phyloP scores from a whole-genome alignment of 2,113 vertebrate genomes.

The Alces alces region DNA sequence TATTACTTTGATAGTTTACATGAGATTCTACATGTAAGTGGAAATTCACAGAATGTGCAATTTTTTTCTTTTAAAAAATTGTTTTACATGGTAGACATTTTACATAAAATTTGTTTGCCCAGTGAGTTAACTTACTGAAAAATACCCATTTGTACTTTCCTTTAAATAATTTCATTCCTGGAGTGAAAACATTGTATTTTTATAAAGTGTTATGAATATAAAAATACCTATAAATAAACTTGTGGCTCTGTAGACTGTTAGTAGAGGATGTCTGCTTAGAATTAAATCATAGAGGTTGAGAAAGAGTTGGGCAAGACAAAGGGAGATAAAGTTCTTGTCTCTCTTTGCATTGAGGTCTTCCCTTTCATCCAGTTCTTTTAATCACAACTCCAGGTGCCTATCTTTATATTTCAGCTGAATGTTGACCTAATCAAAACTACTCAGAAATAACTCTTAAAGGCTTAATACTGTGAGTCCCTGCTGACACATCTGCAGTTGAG shows the following conservation, averaged over 20 bases:
- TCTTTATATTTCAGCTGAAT: conserved; percentile 18
- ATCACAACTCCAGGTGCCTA: not conserved
- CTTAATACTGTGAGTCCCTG: not conserved
- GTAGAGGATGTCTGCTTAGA: not conserved
- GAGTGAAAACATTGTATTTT: conserved; percentile 12
- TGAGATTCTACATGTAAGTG: conserved; percentile 30
- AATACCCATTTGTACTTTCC: not conserved
- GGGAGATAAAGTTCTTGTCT: not conserved
- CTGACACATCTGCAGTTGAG: not conserved
- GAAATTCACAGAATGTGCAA: not conserved
- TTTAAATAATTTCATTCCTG: conserved; percentile 30
- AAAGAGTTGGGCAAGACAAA: not conserved
- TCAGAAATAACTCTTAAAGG: not conserved
- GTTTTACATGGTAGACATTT: conserved; percentile 29
- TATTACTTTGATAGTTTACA: not conserved
- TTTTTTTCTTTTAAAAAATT: conserved; percentile 14
- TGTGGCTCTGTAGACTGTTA: not conserved
- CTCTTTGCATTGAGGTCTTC: not conserved
- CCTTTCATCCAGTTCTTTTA: not conserved
- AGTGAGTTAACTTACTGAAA: not conserved
- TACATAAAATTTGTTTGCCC: conserved; percentile 17
- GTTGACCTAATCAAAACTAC: conserved; percentile 21
- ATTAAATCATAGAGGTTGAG: not conserved
- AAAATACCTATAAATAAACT: not conserved
- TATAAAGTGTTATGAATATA: not conserved